phyloP scores from a whole-genome alignment of 2,113 vertebrate genomes.

The Ageneiosus marmoratus region DNA sequence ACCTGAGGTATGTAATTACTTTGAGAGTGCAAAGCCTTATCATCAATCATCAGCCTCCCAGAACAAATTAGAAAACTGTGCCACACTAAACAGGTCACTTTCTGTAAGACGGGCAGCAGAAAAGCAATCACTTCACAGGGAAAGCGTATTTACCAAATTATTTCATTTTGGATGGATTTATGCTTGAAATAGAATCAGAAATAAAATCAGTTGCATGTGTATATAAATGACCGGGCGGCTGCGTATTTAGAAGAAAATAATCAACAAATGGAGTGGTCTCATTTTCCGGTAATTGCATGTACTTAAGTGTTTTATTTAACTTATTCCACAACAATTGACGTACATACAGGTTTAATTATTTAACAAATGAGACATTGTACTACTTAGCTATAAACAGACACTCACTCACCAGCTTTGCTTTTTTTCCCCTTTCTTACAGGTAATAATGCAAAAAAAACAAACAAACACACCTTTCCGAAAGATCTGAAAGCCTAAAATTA shows the following conservation, averaged over 20 bases:
- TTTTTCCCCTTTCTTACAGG: neutral
- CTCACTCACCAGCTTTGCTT: neutral
- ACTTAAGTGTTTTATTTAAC: neutral
- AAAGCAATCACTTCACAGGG: conserved; percentile 54
- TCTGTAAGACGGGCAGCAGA: conserved; percentile 35
- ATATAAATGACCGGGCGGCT: neutral
- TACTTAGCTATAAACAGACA: neutral
- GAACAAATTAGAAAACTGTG: conserved; percentile 49
- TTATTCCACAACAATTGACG: neutral
- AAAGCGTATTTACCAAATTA: neutral
- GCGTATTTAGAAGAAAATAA: neutral
- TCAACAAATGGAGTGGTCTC: neutral
- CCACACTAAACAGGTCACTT: conserved; percentile 24
- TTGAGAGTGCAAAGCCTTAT: conserved; percentile 40
- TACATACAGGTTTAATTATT: neutral
- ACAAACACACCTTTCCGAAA: no score
- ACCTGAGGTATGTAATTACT: conserved; percentile 46
- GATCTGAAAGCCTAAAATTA: neutral
- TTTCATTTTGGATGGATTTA: conserved; percentile 7
- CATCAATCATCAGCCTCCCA: conserved; percentile 55
- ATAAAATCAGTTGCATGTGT: neutral
- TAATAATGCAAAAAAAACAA: neutral
- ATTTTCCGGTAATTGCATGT: neutral
- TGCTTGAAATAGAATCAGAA: neutral
- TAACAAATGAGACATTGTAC: neutral